These are phyloP conservation scores for Coilia nasus DNA, from an alignment of 2,797 vertebrate species.

Conservation along the genomic window DNA sequence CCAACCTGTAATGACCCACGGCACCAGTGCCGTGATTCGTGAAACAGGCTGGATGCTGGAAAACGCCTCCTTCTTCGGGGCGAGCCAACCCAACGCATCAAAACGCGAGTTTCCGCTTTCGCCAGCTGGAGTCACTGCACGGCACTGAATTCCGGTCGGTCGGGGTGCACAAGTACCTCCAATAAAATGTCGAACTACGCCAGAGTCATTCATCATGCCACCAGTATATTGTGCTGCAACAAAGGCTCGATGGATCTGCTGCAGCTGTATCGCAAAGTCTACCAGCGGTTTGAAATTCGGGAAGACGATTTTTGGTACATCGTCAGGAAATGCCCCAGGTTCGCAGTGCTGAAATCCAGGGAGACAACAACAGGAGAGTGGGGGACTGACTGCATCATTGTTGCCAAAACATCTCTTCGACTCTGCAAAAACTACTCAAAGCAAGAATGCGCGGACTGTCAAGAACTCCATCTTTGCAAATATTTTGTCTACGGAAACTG, in stretches of 20 bases:
- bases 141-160: neutral
- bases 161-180: neutral
- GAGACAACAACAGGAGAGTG: conserved; percentile 33
- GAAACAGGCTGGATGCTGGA: neutral
- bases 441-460: conserved; percentile 65
- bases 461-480: conserved; percentile 84
- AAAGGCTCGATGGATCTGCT: conserved; percentile 61
- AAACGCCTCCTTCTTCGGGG: conserved; percentile 3
- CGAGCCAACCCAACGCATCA: conserved; percentile 13
- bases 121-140: conserved; percentile 16
- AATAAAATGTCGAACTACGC: conserved; percentile 56
- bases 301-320: conserved; percentile 60
- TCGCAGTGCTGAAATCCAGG: conserved; percentile 57
- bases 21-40: neutral
- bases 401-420: conserved; percentile 71
- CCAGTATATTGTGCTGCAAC: conserved; percentile 60
- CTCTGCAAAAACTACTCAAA: conserved; percentile 74
- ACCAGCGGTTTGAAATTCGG: conserved; percentile 51
- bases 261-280: conserved; percentile 60
- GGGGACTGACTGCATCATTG: conserved; percentile 54
- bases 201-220: conserved; percentile 61
- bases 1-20: neutral
- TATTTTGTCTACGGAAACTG: conserved; percentile 83
- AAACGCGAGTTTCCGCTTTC: conserved; percentile 13
- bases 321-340: conserved; percentile 62